Evolutionary conservation across 2,888 invertebrate genomes (phyloP), one percentile per base, ranked within the genome.

Genomic region (Oscheius sp.): DNA sequence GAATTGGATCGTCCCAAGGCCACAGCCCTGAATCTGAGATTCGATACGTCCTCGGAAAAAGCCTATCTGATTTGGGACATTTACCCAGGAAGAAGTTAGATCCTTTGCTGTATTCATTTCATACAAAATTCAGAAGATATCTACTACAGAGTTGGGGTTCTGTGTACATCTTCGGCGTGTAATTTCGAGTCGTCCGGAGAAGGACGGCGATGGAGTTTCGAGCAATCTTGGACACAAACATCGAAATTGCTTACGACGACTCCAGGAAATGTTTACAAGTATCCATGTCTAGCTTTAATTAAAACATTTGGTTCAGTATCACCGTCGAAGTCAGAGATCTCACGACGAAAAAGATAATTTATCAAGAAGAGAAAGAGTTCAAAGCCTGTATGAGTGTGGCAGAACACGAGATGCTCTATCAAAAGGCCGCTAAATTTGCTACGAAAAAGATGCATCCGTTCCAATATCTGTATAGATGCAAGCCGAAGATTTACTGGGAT

Each of bases 401-500:
- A 5, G 83, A 85, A 37, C 63, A 80, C 60, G 68, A 62, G 37
- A 42, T 10, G 2, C 60, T 83, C 29, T 73, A 82, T 48, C 50
- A 76, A 1, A 78, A 77, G 50, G 79, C 79, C 9, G 70, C 75
- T n/a, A 10, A 55, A 9, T 82, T 78, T 58, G 70, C 76, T 10
- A 57, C 32, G 11, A 59, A 59, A n/a, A 51, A 58, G n/a, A 81
- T 81, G 82, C 84, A 84, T 55, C 75, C 74, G 7, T 84, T 86
- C 65, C 60, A 78, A 33, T 68, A 79, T 0, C 63, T 80, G 1
- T 86, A 83, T 65, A 77, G 85, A 47, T 84, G 84, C 77, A 86
- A 86, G 65, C 85, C 86, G 29, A 79, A 80, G 66, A 57, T 78
- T 3, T 86, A 86, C 73, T 86, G 83, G 82, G 84, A 86, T 73